Percentiles rank a stretch among this genome's conserved stretches.
Conservation (phyloP, 2,888 invertebrate species). For the Allophyes oxyacanthae region DNA sequence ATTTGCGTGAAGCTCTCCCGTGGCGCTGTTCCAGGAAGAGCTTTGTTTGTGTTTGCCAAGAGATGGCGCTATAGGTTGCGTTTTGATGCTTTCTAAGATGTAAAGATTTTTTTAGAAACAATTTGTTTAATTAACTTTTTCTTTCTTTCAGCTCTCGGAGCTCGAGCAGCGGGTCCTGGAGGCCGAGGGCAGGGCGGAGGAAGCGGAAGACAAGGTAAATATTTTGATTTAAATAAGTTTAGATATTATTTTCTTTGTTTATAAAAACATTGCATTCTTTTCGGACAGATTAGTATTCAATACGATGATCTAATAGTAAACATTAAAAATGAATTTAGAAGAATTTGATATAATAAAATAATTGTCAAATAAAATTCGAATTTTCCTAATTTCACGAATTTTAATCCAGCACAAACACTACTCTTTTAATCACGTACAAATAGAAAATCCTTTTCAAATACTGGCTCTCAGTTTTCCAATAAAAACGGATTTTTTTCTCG, state of each 20-base stretch:
- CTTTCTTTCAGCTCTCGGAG: constrained; percentile 95
- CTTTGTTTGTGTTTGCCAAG: constrained; percentile 13
- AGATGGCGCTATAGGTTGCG: constrained; percentile 74
- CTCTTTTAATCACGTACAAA: constrained; percentile 40
- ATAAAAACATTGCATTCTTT: no score
- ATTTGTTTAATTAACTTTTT: constrained; percentile 34
- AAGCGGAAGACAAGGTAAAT: constrained; percentile 97
- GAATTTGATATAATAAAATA: no score
- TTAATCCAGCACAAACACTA: constrained; percentile 1
- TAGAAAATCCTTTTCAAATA: constrained; percentile 48
- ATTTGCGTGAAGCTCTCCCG: constrained; percentile 31
- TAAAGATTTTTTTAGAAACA: constrained; percentile 10
- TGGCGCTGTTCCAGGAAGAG: constrained; percentile 19
- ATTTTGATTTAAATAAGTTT: no score
- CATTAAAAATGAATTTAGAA: neutral
- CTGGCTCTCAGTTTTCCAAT: constrained; percentile 44
- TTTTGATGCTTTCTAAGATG: constrained; percentile 22
- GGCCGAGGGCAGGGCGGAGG: constrained; percentile 97
- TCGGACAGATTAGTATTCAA: no score
- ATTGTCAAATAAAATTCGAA: no score
- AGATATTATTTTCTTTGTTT: no score
- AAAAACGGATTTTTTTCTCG: constrained; percentile 45
- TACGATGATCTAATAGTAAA: no score
- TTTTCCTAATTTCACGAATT: no score
- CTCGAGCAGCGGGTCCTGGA: constrained; percentile 97